Conservation (phyloP, 2,113 vertebrate genomes). For the Arenaria interpres region DNA sequence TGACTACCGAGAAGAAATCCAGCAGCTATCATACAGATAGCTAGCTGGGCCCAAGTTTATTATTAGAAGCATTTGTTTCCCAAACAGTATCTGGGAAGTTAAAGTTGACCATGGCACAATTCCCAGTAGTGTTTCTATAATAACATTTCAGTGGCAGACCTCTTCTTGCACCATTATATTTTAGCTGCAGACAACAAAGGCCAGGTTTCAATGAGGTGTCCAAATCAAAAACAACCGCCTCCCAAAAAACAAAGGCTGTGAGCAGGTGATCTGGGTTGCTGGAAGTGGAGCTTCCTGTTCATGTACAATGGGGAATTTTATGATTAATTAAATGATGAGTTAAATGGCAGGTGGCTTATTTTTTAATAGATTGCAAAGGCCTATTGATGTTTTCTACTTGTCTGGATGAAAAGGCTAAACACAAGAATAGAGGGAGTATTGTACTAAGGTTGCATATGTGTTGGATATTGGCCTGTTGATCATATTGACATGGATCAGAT, state of each 20-base stretch:
- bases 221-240: background rate
- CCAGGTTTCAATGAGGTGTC: background rate
- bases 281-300: conserved; percentile 21
- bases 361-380: background rate
- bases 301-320: background rate
- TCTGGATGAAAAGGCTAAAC: background rate
- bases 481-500: background rate
- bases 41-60: background rate
- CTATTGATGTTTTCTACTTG: background rate
- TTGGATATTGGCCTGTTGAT: background rate
- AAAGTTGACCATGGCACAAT: conserved; percentile 6
- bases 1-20: background rate
- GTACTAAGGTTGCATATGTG: background rate
- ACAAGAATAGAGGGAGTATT: background rate
- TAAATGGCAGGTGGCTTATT: background rate
- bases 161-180: conserved; percentile 7
- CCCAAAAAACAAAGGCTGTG: background rate
- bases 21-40: background rate
- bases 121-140: conserved; percentile 26
- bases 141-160: background rate
- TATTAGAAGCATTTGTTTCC: conserved; percentile 38
- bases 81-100: background rate
- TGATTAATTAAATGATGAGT: background rate
- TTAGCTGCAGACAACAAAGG: conserved; percentile 19
- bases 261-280: background rate